Conservation (phyloP, 1,140 invertebrate genomes). For the Drosophila albomicans region DNA sequence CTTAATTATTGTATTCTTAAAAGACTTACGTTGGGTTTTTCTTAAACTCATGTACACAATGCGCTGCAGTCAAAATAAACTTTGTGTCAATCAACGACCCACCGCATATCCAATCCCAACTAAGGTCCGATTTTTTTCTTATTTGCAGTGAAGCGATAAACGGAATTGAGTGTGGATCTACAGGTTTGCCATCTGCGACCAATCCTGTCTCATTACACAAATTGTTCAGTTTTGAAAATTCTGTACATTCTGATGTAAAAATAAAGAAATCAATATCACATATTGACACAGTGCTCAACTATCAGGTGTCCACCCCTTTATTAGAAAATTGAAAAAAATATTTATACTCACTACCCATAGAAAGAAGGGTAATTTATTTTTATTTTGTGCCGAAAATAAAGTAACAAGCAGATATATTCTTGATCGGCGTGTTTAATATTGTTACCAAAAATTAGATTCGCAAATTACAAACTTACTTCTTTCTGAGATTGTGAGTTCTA, state of each 20-base stretch:
- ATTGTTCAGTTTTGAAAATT: background rate
- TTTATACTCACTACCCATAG: no score
- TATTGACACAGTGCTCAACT: no score
- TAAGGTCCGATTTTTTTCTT: background rate
- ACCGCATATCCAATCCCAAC: background rate
- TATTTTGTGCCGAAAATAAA: no score
- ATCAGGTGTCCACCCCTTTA: no score
- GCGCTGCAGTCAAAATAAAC: constrained; percentile 28
- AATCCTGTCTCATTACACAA: background rate
- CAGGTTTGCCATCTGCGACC: background rate
- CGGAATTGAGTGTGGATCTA: background rate
- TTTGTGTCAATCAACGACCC: constrained; percentile 17
- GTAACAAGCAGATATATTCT: no score
- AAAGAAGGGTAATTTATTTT: no score
- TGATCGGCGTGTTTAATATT: no score
- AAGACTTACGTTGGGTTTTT: background rate
- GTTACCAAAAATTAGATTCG: no score
- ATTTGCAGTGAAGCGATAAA: constrained; percentile 21
- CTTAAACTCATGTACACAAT: constrained; percentile 17
- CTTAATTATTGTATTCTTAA: background rate
- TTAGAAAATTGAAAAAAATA: no score
- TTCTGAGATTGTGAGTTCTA: no score
- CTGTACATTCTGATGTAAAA: constrained; percentile 7
- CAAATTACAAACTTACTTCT: no score
- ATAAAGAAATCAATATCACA: background rate